Percentiles rank a stretch among this genome's conserved stretches.
These are phyloP conservation scores for Ichneumoninae sp. DNA, from an alignment of 2,888 invertebrate species.

Conservation along the genomic window DNA sequence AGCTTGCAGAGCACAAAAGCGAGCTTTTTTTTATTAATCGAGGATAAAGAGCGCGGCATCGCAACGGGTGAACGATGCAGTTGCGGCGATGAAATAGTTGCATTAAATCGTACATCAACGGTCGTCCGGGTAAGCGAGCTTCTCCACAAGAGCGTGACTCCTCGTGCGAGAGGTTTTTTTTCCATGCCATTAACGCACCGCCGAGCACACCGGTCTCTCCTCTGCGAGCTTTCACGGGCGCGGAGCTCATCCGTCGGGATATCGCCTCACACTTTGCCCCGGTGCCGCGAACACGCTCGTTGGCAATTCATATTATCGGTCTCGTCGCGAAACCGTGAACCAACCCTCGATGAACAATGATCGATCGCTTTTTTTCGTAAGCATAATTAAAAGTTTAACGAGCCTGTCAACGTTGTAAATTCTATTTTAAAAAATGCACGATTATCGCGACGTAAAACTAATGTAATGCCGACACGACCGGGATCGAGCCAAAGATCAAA, in stretches of 20 bases:
- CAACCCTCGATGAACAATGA: constrained; percentile 59
- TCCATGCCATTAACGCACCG: constrained; percentile 65
- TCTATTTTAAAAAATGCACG: constrained; percentile 50
- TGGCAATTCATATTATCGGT: constrained; percentile 64
- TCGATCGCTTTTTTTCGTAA: constrained; percentile 62
- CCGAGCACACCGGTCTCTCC: constrained; percentile 45
- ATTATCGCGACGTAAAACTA: constrained; percentile 41
- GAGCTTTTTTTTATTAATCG: constrained; percentile 11
- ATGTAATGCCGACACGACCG: constrained; percentile 10
- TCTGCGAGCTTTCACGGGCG: constrained; percentile 58
- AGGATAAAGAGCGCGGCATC: not conserved
- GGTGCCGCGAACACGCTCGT: constrained; percentile 29
- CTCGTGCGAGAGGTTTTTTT: constrained; percentile 61
- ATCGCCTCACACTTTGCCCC: constrained; percentile 38
- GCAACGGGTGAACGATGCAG: not conserved
- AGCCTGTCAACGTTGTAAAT: constrained; percentile 54
- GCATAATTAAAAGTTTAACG: constrained; percentile 66
- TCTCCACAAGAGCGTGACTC: constrained; percentile 62
- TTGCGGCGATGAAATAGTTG: constrained; percentile 16
- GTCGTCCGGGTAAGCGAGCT: constrained; percentile 56
- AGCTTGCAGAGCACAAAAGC: not conserved
- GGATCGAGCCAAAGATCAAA: constrained; percentile 36
- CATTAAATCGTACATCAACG: constrained; percentile 41
- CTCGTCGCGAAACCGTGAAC: constrained; percentile 45
- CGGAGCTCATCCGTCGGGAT: constrained; percentile 55